A percentile compares a stretch with the other conserved stretches of the same genome.
Evolutionary conservation across 2,888 invertebrate species (phyloP).

Genomic region (Parapristionchus giblindavisi): DNA sequence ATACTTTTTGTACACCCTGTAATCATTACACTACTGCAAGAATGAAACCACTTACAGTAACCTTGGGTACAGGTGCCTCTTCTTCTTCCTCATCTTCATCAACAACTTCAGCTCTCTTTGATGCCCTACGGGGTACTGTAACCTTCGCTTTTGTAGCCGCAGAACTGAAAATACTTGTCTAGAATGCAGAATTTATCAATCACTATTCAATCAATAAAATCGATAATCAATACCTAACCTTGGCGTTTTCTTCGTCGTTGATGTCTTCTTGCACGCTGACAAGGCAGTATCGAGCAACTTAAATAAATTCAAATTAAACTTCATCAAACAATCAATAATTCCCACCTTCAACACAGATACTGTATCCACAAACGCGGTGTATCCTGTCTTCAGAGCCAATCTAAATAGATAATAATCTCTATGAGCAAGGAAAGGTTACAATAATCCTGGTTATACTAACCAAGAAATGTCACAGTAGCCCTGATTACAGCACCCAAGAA

Average conservation of each 20-base stretch:
- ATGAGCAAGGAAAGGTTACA: no score
- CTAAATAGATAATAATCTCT: no score
- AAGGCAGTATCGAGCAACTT: constrained; percentile 19
- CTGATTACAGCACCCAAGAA: no score
- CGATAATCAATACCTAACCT: not conserved
- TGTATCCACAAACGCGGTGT: constrained; percentile 15
- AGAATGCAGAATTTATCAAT: no score
- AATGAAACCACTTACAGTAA: not conserved
- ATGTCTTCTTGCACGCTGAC: constrained; percentile 24
- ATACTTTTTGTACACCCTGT: no score
- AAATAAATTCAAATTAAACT: not conserved
- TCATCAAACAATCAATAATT: not conserved
- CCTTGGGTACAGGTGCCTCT: not conserved
- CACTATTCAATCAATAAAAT: no score
- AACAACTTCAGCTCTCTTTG: not conserved
- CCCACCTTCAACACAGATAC: constrained; percentile 15
- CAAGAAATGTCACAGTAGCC: no score
- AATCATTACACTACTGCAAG: no score
- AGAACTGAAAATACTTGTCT: no score
- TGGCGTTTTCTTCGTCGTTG: not conserved
- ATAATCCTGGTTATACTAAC: no score
- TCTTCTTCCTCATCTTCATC: constrained; percentile 20
- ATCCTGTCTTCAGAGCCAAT: constrained; percentile 26
- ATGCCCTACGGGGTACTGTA: no score
- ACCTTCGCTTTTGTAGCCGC: no score